phyloP scores from a whole-genome alignment of 2,888 invertebrate species.

The Diaperis boleti region DNA sequence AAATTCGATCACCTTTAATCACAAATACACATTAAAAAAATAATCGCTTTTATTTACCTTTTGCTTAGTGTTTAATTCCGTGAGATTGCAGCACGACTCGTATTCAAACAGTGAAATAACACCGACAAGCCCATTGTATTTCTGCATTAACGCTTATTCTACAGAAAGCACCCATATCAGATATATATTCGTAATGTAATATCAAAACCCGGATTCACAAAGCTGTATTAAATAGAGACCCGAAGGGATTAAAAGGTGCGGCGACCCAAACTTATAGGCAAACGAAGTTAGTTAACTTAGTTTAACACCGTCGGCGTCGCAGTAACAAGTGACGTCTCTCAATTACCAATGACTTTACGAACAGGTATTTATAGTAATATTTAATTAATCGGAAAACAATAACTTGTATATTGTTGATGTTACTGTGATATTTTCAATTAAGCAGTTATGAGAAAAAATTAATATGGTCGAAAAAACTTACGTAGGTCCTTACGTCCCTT shows the following conservation, averaged over 20 bases:
- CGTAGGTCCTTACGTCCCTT: too few relatives aligned
- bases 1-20: too few relatives aligned
- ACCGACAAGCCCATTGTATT: background rate
- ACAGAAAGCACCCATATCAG: slow-evolving; percentile 14
- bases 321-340: slow-evolving; percentile 18
- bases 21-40: too few relatives aligned
- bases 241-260: slow-evolving; percentile 35
- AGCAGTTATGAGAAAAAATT: too few relatives aligned
- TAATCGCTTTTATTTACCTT: too few relatives aligned
- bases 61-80: too few relatives aligned
- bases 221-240: slow-evolving; percentile 33
- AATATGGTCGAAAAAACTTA: too few relatives aligned
- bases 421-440: too few relatives aligned
- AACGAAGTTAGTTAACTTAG: slow-evolving; percentile 31
- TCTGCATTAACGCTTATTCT: slow-evolving; percentile 6
- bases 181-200: slow-evolving; percentile 36
- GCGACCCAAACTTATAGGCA: slow-evolving; percentile 27
- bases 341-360: slow-evolving; percentile 2
- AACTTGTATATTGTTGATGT: too few relatives aligned
- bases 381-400: too few relatives aligned
- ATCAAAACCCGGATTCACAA: slow-evolving; percentile 35
- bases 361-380: slow-evolving; percentile 1
- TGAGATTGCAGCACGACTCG: background rate
- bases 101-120: background rate
- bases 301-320: slow-evolving; percentile 10